Evolutionary conservation across 2,797 vertebrate species (phyloP), one percentile per base, ranked within the genome.

Genomic region (Fratercula arctica): DNA sequence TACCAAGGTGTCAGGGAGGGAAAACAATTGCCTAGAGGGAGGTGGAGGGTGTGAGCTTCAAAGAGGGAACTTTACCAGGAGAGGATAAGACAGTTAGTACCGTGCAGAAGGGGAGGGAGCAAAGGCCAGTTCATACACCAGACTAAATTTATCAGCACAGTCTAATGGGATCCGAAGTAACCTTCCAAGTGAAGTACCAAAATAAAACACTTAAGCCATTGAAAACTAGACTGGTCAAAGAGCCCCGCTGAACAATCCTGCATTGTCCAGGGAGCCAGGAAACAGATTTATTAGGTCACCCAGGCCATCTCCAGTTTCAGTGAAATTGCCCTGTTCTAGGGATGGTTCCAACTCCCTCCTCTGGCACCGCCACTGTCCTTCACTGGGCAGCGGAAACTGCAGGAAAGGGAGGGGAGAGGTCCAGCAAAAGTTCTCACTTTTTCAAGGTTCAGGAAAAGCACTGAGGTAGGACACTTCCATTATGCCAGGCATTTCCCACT

Each of bases 191-290:
- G 67, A 79, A 93, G 87, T 54, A 81, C 78, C 89, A 89, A 92
- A 91, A 84, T 72, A 94, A 96, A 95, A 90, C 91, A 93, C 85
- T 90, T 97, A 57, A 95, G 87, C 64, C 69, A 96, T 82, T 91
- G 92, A 95, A 88, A 94, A 89, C 51, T 41, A 89, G 88, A 76
- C 63, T 45, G 56, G 72, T 96, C 90, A 94, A 94, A 97, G 92
- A 95, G 70, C 53, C 21, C 25, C 3, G 31, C 80, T 63, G 85
- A 96, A 95, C 93, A 93, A 95, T 93, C 82, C 68, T 0, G 4
- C 89, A 95, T 91, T 96, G 95, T 96, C 85, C 69, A 39, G 80
- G 70, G 73, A 93, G 95, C 89, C 92, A 95, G 94, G 95, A 95
- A 79, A 89, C 72, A 85, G 89, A 95, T 96, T 95, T 89, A 94